Percentiles rank a stretch among this genome's conserved stretches.
These are phyloP conservation scores for Augochlora pura DNA, from an alignment of 1,140 invertebrate genomes.

Conservation along the genomic window DNA sequence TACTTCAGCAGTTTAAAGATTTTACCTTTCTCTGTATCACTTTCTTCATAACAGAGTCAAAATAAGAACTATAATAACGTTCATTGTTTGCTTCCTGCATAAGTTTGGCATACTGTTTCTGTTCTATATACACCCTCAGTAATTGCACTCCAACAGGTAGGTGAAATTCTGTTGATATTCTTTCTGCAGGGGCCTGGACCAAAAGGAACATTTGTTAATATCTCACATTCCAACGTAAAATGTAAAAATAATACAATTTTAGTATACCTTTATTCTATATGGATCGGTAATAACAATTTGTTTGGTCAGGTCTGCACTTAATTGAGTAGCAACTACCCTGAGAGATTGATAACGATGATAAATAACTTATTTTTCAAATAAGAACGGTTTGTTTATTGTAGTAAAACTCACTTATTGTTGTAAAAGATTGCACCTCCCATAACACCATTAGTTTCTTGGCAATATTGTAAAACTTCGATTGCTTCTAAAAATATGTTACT, in stretches of 20 bases:
- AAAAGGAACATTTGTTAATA: conserved; percentile 35
- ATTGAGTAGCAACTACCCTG: conserved; percentile 89
- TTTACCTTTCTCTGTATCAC: conserved; percentile 67
- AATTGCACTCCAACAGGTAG: conserved; percentile 89
- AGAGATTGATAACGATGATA: conserved; percentile 65
- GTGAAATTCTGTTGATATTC: conserved; percentile 84
- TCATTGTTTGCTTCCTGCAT: conserved; percentile 70
- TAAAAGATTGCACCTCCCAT: conserved; percentile 89
- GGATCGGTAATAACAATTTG: conserved; percentile 90
- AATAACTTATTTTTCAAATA: conserved; percentile 12
- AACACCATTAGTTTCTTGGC: conserved; percentile 86
- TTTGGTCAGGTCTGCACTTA: conserved; percentile 87
- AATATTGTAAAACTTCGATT: conserved; percentile 89
- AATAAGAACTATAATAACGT: conserved; percentile 66
- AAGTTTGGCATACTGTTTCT: conserved; percentile 80
- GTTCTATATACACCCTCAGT: conserved; percentile 87
- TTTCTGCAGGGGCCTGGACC: conserved; percentile 85
- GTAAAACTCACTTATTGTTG: conserved; percentile 86
- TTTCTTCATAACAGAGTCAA: conserved; percentile 63
- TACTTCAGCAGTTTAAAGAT: not conserved
- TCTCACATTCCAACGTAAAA: not conserved
- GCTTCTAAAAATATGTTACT: conserved; percentile 90
- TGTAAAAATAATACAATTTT: not conserved
- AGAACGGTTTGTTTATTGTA: conserved; percentile 7
- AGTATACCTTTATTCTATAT: conserved; percentile 85